Base-by-base conservation (phyloP, 2,797 vertebrate species). In the Gallinago nigripennis region DNA sequence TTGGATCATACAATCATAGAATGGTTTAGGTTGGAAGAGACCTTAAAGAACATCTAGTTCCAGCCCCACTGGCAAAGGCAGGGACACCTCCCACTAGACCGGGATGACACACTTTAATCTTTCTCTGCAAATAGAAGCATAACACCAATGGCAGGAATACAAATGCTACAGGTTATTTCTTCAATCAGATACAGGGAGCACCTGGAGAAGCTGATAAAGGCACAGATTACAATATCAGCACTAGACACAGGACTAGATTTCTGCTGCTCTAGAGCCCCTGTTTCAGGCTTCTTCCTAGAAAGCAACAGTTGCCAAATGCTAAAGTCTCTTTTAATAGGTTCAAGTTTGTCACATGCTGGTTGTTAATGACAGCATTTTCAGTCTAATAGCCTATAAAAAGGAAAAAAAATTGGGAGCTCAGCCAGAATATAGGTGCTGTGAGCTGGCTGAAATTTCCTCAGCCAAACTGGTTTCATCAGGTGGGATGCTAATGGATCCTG, bases 361-460 rank as follows among this genome's bases (percentile, higher is more conserved):
- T 85, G 33, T 28, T 58, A 53, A 85, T 24, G 51, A 73, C 65
- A 72, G 64, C 30, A 65, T 72, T 76, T 94, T 39, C 56, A 65
- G 56, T 18, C 25, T 43, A 72, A 56, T 54, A 66, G 24, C 12
- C 31, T 21, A 14, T 16, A 12, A 50, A 87, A 85, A 80, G 17
- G 35, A 79, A 71, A 57, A 9, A 35, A 82, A 7, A 6, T 31
- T 41, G 24, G 21, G 17, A 88, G 17, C 28, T 80, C 76, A 54
- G 31, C 30, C 51, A 88, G 60, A 64, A 24, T 5, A 23, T 0
- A 25, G 7, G 11, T 51, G 79, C 70, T 78, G 58, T 57, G 37
- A 48, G 9, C 4, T 51, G 53, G 39, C 14, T 77, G 58, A 61
- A 90, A 65, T 50, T 24, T 65, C 37, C 46, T 90, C 30, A 69